These are phyloP conservation scores for Drosophila setosimentum DNA, from an alignment of 2,888 invertebrate genomes.

Conservation along the genomic window DNA sequence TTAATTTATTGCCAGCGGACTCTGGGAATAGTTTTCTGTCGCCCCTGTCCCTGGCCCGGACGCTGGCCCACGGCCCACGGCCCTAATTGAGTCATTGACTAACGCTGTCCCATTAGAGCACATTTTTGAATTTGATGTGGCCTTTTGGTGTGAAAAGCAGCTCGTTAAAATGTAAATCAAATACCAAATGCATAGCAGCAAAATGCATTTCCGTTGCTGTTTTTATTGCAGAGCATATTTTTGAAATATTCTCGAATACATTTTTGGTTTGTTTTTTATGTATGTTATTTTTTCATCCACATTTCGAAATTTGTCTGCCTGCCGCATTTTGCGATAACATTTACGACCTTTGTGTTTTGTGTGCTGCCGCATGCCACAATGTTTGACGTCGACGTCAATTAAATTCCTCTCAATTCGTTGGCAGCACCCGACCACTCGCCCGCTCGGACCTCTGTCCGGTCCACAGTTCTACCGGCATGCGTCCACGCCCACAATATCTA, in stretches of 20 bases:
- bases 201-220: slow-evolving; percentile 49
- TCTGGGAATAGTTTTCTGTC: slow-evolving; percentile 33
- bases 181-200: slow-evolving; percentile 35
- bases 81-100: slow-evolving; percentile 73
- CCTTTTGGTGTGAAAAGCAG: slow-evolving; percentile 56
- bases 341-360: slow-evolving; percentile 70
- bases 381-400: slow-evolving; percentile 70
- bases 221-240: slow-evolving; percentile 58
- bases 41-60: not conserved
- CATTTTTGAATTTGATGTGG: slow-evolving; percentile 50
- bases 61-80: slow-evolving; percentile 4
- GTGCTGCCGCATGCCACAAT: slow-evolving; percentile 51
- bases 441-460: slow-evolving; percentile 3
- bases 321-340: slow-evolving; percentile 74
- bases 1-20: slow-evolving; percentile 68
- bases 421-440: slow-evolving; percentile 24
- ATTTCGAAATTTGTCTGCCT: slow-evolving; percentile 68
- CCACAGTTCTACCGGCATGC: not conserved
- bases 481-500: slow-evolving; percentile 40
- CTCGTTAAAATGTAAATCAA: slow-evolving; percentile 72
- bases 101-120: slow-evolving; percentile 59
- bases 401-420: slow-evolving; percentile 55
- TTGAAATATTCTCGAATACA: slow-evolving; percentile 49
- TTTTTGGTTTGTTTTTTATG: slow-evolving; percentile 23
- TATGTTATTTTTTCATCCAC: slow-evolving; percentile 40